Percentiles rank a stretch among this genome's conserved stretches.
Conservation (phyloP, 1,140 invertebrate species). For the Sweltsa coloradensis region DNA sequence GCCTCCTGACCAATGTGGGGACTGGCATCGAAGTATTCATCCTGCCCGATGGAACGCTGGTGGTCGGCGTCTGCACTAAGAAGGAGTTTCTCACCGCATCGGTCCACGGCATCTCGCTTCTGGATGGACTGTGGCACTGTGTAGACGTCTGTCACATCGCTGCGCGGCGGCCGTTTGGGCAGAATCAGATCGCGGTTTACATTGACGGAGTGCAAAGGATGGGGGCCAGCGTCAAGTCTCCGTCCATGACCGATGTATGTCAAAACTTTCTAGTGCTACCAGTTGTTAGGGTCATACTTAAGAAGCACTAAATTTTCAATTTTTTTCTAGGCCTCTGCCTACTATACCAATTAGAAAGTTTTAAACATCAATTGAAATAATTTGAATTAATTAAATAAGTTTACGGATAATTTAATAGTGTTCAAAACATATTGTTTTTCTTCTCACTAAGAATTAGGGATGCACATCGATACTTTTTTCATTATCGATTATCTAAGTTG, state of each 20-base stretch:
- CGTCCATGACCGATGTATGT: constrained; percentile 41
- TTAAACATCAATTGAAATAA: too few relatives aligned
- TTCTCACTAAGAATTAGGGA: too few relatives aligned
- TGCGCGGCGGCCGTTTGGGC: constrained; percentile 44
- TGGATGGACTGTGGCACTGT: constrained; percentile 47
- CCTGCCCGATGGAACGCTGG: constrained; percentile 36
- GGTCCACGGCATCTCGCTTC: constrained; percentile 34
- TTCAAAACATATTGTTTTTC: too few relatives aligned
- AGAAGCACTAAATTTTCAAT: too few relatives aligned
- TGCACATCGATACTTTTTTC: too few relatives aligned
- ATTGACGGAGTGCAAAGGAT: constrained; percentile 44
- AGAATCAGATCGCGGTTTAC: constrained; percentile 45
- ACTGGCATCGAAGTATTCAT: constrained; percentile 48
- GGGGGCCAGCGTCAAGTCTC: constrained; percentile 41
- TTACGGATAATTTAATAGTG: too few relatives aligned
- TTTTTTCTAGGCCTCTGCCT: too few relatives aligned
- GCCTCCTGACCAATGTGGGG: constrained; percentile 37
- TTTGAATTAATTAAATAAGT: too few relatives aligned
- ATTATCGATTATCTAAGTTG: too few relatives aligned
- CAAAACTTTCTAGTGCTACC: too few relatives aligned
- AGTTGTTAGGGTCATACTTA: too few relatives aligned
- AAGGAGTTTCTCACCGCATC: constrained; percentile 42
- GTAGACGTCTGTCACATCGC: constrained; percentile 41
- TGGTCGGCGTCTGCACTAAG: constrained; percentile 40
- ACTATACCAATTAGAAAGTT: too few relatives aligned